phyloP scores from a whole-genome alignment of 1,140 invertebrate genomes.

The Rhynchophorus ferrugineus region DNA sequence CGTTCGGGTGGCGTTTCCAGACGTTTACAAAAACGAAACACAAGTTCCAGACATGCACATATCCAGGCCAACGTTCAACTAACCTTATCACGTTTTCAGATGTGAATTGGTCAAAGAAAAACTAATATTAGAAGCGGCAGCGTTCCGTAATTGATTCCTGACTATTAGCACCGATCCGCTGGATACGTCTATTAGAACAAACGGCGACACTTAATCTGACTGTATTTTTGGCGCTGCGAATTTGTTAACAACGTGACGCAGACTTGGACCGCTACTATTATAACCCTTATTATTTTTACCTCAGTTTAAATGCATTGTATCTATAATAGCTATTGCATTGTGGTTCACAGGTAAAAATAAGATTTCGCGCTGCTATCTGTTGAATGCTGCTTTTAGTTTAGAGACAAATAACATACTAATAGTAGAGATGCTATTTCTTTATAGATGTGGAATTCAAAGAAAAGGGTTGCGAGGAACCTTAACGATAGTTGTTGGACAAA shows the following conservation, averaged over 20 bases:
- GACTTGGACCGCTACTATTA: not conserved
- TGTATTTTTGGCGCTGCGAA: constrained; percentile 27
- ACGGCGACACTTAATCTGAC: constrained; percentile 27
- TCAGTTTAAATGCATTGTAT: no score
- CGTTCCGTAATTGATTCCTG: constrained; percentile 8
- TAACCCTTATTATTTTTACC: no score
- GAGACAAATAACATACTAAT: no score
- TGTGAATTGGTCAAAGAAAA: constrained; percentile 1
- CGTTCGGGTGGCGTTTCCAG: not conserved
- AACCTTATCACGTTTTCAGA: not conserved
- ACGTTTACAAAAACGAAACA: not conserved
- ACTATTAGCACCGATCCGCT: constrained; percentile 8
- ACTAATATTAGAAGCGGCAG: constrained; percentile 10
- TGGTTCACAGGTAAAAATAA: no score
- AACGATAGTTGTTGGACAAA: no score
- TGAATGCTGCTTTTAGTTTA: no score
- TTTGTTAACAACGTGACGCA: not conserved
- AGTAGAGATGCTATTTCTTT: no score
- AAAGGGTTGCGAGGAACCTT: no score
- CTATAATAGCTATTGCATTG: no score
- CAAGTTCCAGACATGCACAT: not conserved
- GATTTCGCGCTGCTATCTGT: no score
- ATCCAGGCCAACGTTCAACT: constrained; percentile 1
- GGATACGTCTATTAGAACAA: constrained; percentile 22
- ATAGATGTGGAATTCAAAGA: no score